Conservation (phyloP, 1,140 invertebrate genomes). For the Zophobas atratus region DNA sequence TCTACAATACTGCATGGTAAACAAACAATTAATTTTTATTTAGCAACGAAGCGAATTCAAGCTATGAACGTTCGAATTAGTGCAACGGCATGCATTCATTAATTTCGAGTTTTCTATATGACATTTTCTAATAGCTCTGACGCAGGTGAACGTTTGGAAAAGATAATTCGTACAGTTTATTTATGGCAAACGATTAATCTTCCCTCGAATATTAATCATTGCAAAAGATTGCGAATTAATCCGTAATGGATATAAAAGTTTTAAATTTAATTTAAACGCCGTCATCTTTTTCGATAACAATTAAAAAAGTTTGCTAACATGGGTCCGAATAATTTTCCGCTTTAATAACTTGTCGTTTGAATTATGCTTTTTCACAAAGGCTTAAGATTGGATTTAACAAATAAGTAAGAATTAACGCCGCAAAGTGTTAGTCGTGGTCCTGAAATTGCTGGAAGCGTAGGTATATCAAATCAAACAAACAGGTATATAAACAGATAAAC, state of each 20-base stretch:
- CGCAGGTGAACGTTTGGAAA: constrained; percentile 24
- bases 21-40: no score
- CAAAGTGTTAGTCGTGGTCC: no score
- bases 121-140: constrained; percentile 15
- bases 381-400: no score
- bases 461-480: no score
- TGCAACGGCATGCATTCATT: neutral
- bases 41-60: no score
- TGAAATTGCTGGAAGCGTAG: no score
- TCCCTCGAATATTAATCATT: constrained; percentile 27
- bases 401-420: no score
- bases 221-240: constrained; percentile 37
- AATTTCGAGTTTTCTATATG: neutral
- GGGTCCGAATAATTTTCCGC: neutral
- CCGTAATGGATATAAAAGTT: constrained; percentile 14
- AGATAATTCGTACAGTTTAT: constrained; percentile 33
- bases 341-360: constrained; percentile 37
- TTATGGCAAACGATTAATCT: constrained; percentile 33
- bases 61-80: neutral
- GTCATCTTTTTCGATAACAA: constrained; percentile 8
- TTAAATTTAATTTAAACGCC: constrained; percentile 31
- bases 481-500: no score
- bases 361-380: neutral
- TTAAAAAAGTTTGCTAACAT: constrained; percentile 25
- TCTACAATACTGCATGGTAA: no score